Conservation (phyloP, 2,113 vertebrate species). For the Capreolus pygargus region DNA sequence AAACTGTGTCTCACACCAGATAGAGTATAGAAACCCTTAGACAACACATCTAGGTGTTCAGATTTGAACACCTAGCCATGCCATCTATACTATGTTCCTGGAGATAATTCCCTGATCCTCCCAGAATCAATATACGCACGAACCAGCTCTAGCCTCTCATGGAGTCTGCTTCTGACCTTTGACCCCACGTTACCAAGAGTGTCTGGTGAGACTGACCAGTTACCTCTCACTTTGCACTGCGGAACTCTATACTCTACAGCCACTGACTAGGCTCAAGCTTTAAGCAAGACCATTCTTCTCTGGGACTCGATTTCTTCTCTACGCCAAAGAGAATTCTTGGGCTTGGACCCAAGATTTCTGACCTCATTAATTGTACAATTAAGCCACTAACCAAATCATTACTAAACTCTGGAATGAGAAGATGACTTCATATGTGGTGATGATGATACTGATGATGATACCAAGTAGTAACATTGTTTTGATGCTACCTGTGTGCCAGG, state of each 20-base stretch:
- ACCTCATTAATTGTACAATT: background rate
- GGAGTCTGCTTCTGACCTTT: background rate
- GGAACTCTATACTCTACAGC: background rate
- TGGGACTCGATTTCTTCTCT: background rate
- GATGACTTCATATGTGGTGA: background rate
- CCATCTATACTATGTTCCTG: background rate
- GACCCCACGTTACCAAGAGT: background rate
- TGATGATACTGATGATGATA: background rate
- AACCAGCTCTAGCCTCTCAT: background rate
- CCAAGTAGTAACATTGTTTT: background rate
- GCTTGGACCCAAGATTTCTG: background rate
- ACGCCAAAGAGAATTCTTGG: background rate
- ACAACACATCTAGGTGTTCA: background rate
- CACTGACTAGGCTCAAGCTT: background rate
- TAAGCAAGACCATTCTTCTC: background rate
- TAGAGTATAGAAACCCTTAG: background rate
- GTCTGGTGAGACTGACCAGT: background rate
- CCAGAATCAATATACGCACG: background rate
- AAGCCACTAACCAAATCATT: background rate
- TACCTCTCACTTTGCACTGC: background rate
- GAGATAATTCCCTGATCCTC: background rate
- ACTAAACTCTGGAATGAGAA: background rate
- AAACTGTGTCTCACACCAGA: background rate
- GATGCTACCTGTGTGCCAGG: background rate
- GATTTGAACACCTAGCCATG: background rate